A percentile compares a stretch with the other conserved stretches of the same genome.
Evolutionary conservation across 2,113 vertebrate genomes (phyloP).

Genomic region (Opisthocomus hoazin): DNA sequence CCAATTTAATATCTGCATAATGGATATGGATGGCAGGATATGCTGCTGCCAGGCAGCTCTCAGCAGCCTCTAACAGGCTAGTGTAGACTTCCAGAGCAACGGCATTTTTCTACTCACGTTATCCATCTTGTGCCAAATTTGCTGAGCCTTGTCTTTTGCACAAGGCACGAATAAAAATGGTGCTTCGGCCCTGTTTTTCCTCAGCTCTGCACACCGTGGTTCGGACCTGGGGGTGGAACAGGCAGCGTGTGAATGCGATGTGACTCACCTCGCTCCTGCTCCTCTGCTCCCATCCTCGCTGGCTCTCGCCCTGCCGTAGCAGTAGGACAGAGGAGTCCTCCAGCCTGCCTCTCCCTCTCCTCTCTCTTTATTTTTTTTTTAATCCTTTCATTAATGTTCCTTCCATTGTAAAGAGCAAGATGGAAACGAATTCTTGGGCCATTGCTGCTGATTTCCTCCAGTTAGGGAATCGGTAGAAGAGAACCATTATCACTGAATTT

Average conservation of each 20-base stretch:
- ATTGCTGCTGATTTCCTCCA: not conserved
- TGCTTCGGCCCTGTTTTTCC: not conserved
- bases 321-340: slow-evolving; percentile 2
- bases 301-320: not conserved
- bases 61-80: not conserved
- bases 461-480: not conserved
- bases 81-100: not conserved
- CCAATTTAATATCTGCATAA: slow-evolving; percentile 34
- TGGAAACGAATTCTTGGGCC: not conserved
- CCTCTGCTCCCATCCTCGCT: not conserved
- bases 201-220: not conserved
- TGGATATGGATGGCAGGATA: slow-evolving; percentile 13
- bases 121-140: not conserved
- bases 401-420: not conserved
- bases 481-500: not conserved
- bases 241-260: not conserved
- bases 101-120: not conserved
- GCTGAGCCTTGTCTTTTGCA: not conserved
- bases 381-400: not conserved
- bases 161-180: not conserved
- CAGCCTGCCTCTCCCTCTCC: not conserved
- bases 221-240: not conserved
- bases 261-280: slow-evolving; percentile 44
- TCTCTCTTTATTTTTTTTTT: not conserved
- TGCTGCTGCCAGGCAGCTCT: not conserved